Percentiles rank a stretch among this genome's conserved stretches.
Conservation (phyloP, 1,140 invertebrate genomes). For the Watersipora subatra region DNA sequence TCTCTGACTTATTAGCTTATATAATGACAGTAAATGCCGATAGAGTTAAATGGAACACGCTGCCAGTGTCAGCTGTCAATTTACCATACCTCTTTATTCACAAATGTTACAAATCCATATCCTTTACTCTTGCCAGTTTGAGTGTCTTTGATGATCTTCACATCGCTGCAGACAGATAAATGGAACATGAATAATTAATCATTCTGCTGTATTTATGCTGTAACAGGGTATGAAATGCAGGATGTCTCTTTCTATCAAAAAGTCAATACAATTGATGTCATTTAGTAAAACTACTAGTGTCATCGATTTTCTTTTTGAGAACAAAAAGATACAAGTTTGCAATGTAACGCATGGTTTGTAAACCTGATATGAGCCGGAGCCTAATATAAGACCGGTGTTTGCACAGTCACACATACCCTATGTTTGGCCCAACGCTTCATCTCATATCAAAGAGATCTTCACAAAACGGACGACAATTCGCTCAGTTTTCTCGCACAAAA, state of each 20-base stretch:
- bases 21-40: too few relatives aligned
- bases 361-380: too few relatives aligned
- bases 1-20: too few relatives aligned
- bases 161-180: constrained; percentile 77
- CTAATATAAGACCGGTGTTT: too few relatives aligned
- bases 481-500: too few relatives aligned
- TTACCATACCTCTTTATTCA: constrained; percentile 78
- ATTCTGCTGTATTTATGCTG: not conserved
- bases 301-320: not conserved
- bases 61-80: not conserved
- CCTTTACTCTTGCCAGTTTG: constrained; percentile 98
- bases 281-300: not conserved
- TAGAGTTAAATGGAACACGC: not conserved
- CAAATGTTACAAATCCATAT: constrained; percentile 98
- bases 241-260: not conserved
- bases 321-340: too few relatives aligned
- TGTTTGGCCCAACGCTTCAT: too few relatives aligned
- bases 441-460: too few relatives aligned
- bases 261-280: not conserved
- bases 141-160: constrained; percentile 92
- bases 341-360: too few relatives aligned
- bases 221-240: not conserved
- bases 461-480: too few relatives aligned
- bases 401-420: too few relatives aligned
- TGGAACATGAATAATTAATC: not conserved